These are phyloP conservation scores for Aspidiotus destructor DNA, from an alignment of 2,888 invertebrate genomes.

Conservation along the genomic window DNA sequence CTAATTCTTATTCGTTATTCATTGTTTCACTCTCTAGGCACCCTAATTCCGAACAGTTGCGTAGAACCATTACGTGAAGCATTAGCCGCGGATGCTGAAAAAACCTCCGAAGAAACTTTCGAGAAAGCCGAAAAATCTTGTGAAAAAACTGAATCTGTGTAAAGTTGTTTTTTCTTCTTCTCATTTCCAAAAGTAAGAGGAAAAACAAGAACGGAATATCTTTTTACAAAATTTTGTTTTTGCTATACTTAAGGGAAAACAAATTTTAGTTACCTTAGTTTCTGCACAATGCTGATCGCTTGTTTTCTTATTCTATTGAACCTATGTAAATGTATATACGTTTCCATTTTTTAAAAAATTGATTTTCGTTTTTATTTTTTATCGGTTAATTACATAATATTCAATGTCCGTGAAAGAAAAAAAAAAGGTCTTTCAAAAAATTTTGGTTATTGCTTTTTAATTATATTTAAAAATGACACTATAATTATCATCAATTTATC, in stretches of 20 bases:
- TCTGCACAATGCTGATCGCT: slow-evolving; percentile 19
- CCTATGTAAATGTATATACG: neutral
- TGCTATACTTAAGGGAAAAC: neutral
- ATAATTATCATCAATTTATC: neutral
- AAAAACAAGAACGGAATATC: too few relatives aligned
- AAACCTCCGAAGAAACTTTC: slow-evolving; percentile 34
- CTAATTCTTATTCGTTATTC: too few relatives aligned
- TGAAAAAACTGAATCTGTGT: neutral
- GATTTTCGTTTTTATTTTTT: neutral
- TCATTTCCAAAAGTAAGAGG: too few relatives aligned
- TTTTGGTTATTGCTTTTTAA: slow-evolving; percentile 21
- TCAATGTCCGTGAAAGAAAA: neutral
- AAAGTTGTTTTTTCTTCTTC: neutral
- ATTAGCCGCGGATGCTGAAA: slow-evolving; percentile 67
- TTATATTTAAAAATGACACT: slow-evolving; percentile 5
- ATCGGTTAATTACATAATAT: too few relatives aligned
- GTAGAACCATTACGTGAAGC: slow-evolving; percentile 68
- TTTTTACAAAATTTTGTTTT: neutral
- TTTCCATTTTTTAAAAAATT: neutral
- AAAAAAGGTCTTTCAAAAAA: slow-evolving; percentile 8
- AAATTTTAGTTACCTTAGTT: slow-evolving; percentile 30
- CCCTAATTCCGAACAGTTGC: slow-evolving; percentile 80
- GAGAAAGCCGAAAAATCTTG: neutral
- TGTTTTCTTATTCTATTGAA: slow-evolving; percentile 11
- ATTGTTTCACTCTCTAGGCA: slow-evolving; percentile 48